Base-by-base conservation (phyloP, 2,888 invertebrate genomes). In the Drosophila monieri region DNA sequence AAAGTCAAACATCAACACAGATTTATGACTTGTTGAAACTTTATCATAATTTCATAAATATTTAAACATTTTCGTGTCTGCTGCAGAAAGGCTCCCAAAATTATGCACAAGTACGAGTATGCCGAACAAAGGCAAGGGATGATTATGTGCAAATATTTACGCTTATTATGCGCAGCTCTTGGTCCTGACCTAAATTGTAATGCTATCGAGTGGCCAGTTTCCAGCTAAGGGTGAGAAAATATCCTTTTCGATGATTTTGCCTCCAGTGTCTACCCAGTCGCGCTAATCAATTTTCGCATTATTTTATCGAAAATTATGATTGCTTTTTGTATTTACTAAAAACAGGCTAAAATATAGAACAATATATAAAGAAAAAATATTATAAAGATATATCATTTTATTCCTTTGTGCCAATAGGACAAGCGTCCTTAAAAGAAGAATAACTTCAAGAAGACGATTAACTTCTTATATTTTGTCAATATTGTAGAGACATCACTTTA, bases 11-110 rank as follows among this genome's bases (percentile, higher is more conserved):
- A 84, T 78, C 88, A 84, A 85, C 88, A 88, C 83, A 87, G 84
- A 84, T 84, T 84, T 84, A 84, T 88, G 89, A 88, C 83, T 83
- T 88, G 88, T 86, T 83, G 88, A 86, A 85, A 88, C 88, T 87
- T 85, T 80, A 69, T 67, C 85, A 88, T 88, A 88, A 83, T 88
- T 88, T 83, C 85, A 88, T 83, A 88, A 88, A 88, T 83, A 88
- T 83, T 83, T 83, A 83, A 86, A 87, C 76, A 88, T 86, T 86
- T 83, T 72, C 75, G 64, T 59, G 65, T 55, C 78, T 66, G 64
- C 65, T 39, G 47, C 49, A 46, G 52, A 56, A 51, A 49, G 51
- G 41, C 60, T 41, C 21, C 53, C 64, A 27, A 73, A 59, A 67
- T 56, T 52, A 59, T 57, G 54, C 54, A 67, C 58, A 74, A 68